phyloP scores from a whole-genome alignment of 2,113 vertebrate species.

The Nanger granti region DNA sequence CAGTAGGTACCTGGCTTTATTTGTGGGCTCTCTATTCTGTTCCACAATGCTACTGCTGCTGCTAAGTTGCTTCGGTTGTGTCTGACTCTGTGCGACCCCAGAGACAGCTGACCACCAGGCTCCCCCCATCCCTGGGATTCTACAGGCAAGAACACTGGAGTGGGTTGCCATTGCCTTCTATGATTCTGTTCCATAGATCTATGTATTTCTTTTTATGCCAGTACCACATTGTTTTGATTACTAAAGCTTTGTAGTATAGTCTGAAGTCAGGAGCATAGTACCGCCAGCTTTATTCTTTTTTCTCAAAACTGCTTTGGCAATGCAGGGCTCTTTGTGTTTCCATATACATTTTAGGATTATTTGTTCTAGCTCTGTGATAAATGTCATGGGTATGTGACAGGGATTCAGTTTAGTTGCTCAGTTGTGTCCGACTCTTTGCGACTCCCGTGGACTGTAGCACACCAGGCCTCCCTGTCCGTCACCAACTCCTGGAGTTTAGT shows the following conservation, averaged over 20 bases:
- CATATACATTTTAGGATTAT: not conserved
- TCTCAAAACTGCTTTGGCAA: not conserved
- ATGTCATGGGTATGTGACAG: not conserved
- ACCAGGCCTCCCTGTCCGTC: not conserved
- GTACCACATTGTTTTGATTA: not conserved
- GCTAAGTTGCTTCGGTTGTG: rapidly evolving
- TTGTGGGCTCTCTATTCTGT: not conserved
- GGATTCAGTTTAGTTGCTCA: not conserved
- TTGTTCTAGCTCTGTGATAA: not conserved
- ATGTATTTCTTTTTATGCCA: not conserved
- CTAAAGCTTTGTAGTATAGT: not conserved
- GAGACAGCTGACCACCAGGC: no score
- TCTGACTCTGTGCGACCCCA: no score
- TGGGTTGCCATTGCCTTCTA: no score
- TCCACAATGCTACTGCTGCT: no score
- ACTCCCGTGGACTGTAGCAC: not conserved
- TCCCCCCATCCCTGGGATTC: no score
- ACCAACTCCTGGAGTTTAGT: not conserved
- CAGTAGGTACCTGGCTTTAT: not conserved
- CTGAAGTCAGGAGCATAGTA: not conserved
- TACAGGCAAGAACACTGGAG: no score
- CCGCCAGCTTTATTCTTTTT: not conserved
- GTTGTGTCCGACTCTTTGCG: rapidly evolving
- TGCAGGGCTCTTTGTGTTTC: not conserved
- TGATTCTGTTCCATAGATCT: not conserved